Base-by-base conservation (phyloP, 2,888 invertebrate species). In the Frankliniella intonsa region DNA sequence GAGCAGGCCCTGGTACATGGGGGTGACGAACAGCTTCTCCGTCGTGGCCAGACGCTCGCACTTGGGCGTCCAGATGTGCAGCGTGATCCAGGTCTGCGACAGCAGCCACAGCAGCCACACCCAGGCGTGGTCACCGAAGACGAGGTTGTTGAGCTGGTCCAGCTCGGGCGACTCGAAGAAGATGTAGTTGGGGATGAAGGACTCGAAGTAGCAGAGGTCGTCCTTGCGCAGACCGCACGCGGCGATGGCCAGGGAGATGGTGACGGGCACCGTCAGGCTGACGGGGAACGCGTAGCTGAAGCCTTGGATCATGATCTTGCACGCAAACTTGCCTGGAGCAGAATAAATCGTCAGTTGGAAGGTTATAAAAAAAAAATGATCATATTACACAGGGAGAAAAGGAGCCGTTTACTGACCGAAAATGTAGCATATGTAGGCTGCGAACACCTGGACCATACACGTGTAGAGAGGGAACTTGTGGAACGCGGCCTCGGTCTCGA, bases 61-160 rank as follows among this genome's bases (percentile, higher is more conserved):
- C 89, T 97, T 97, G 7, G 99, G 99, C 3, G 95, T 97, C 98
- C 98, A 99, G 84, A 99, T 96, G 86, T 99, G 98, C 83, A 98
- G 90, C 0, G 97, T 95, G 82, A 98, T 95, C 97, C 99, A 98
- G 0, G 97, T 95, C 88, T 99, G 98, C 0, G 97, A 97, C 5
- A 98, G 88, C 82, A 98, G 88, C 96, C 98, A 97, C 17, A 97
- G 87, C 82, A 97, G 88, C 97, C 97, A 97, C 12, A 96, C 92
- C 96, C 97, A 97, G 0, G 95, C 95, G 91, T 89, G 85, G 2
- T 96, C 95, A 84, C 93, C 93, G 0, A 94, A 92, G 82, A 96
- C 92, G 25, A 25, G 12, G 22, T 76, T 22, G 85, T 94, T 94
- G 49, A 97, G 90, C 85, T 94, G 93, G 85, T 94, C 93, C 17